Base-by-base conservation (phyloP, 1,140 invertebrate genomes). In the Heterodera schachtii region DNA sequence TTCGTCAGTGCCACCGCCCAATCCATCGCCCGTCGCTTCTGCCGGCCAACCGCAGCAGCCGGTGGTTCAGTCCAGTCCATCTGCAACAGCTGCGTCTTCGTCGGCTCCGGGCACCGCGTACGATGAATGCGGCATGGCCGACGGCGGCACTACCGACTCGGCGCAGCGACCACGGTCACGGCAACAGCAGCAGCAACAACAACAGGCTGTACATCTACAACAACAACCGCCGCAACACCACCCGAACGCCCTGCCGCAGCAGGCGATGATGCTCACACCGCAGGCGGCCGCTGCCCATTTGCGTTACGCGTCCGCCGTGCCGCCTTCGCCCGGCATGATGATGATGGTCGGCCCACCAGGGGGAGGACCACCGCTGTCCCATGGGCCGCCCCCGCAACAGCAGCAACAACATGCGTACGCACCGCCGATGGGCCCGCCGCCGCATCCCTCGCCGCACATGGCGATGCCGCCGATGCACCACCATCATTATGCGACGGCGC, bases 261-360 rank as follows among this genome's bases (percentile, higher is more conserved):
- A 31, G 64, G 31, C 44, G 77, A 46, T 73, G 47, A 66, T 46
- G 77, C 47, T 79, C 69, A 66, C 43, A 64, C 77, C 31, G 52
- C 77, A 75, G 46, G 52, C 43, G 76, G 78, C 43, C 79, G 74
- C 57, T 67, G 49, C 41, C 69, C 69, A 31, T 57, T 57, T 9
- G 31, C 67, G 41, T 70, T 60, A 49, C 46, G 41, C 75, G 21
- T n/a, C 75, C 7, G 52, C 64, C 3, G 47, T 60, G 44, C 41
- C 11, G n/a, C 52, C 31, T 31, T 31, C 75, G 75, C 64, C 75
- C n/a, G 64, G 52, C 31, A 76, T 76, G 64, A 11, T 11, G 21
- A 67, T 76, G 52, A 52, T 73, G 71, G 47, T 76, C 8, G n/a
- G 43, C 41, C 52, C 75, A 2, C 21, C 75, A 11, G 64, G 31